Conservation (phyloP, 2,797 vertebrate species). For the Erpetoichthys calabaricus region DNA sequence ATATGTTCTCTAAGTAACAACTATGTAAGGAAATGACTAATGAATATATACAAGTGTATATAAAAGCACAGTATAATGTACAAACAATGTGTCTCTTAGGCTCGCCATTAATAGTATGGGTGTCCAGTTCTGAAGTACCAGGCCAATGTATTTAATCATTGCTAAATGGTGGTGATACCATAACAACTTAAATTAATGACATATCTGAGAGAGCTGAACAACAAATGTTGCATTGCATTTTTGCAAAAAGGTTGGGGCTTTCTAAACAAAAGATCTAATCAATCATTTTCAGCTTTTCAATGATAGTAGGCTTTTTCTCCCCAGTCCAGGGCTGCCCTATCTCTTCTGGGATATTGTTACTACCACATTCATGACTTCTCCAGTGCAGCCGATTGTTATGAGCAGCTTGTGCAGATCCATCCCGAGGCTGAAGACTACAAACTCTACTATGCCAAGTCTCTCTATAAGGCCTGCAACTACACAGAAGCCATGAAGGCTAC, state of each 20-base stretch:
- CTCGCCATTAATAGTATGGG: no score
- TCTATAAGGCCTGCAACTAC: slow-evolving; percentile 74
- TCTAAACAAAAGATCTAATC: background rate
- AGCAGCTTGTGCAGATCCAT: slow-evolving; percentile 74
- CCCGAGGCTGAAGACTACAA: slow-evolving; percentile 81
- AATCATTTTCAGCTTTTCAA: background rate
- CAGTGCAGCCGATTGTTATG: slow-evolving; percentile 78
- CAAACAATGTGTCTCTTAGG: no score
- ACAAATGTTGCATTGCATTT: background rate
- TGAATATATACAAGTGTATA: no score
- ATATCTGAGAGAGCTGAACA: no score
- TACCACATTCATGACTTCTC: slow-evolving; percentile 84
- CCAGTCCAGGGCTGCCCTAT: slow-evolving; percentile 77
- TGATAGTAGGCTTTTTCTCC: slow-evolving; percentile 12
- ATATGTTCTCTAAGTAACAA: no score
- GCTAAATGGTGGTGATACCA: no score
- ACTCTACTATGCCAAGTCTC: slow-evolving; percentile 77
- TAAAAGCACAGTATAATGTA: no score
- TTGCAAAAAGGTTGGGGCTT: background rate
- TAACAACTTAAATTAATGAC: no score
- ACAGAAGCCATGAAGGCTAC: slow-evolving; percentile 68
- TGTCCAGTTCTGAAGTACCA: no score
- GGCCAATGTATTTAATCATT: no score
- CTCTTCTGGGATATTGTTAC: slow-evolving; percentile 82
- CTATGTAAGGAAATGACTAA: no score